A percentile compares a stretch with the other conserved stretches of the same genome.
Evolutionary conservation across 2,113 vertebrate species (phyloP).

Genomic region (Oreochromis niloticus): DNA sequence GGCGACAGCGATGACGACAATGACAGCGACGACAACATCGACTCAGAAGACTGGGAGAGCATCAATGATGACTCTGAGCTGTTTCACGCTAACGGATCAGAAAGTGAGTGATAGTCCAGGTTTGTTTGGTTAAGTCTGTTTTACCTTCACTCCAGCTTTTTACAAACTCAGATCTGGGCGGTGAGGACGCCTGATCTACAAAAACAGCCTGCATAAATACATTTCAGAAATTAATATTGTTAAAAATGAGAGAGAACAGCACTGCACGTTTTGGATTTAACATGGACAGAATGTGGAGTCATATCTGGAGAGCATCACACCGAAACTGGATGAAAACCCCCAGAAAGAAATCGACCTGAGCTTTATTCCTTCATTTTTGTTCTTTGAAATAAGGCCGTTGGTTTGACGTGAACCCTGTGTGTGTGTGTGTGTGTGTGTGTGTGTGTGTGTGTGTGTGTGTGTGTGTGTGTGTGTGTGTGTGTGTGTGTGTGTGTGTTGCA

Average conservation of each 20-base stretch:
- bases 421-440: background rate
- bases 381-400: background rate
- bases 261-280: background rate
- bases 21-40: background rate
- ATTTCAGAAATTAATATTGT: background rate
- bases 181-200: background rate
- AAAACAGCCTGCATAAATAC: rapidly evolving
- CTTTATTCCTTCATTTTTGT: background rate
- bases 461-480: too few relatives aligned
- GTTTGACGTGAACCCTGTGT: background rate
- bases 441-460: too few relatives aligned
- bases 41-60: background rate
- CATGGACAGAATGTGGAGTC: background rate
- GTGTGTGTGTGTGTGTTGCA: too few relatives aligned
- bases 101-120: constrained; percentile 77
- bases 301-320: rapidly evolving
- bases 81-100: constrained; percentile 55
- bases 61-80: background rate
- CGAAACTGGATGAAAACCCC: background rate
- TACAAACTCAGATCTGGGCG: rapidly evolving
- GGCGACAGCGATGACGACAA: constrained; percentile 78
- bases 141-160: background rate
- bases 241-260: background rate
- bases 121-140: background rate
- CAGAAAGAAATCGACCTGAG: background rate